Conservation (phyloP, 2,113 vertebrate species). For the Columba janthina region DNA sequence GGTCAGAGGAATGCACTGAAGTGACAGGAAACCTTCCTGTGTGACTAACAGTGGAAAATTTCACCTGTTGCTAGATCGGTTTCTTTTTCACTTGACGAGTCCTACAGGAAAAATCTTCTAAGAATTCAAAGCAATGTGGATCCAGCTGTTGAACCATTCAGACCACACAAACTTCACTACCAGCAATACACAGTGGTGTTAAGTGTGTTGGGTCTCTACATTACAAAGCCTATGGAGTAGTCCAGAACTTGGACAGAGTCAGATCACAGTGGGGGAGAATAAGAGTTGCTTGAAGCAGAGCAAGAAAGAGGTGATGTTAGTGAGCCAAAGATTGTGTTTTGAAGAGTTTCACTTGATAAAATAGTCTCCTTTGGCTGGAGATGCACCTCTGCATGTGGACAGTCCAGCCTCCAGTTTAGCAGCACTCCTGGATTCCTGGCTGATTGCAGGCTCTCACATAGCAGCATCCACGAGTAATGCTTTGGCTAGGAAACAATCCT, state of each 20-base stretch:
- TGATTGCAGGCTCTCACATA: background rate
- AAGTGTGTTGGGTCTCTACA: background rate
- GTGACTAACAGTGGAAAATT: background rate
- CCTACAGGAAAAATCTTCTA: background rate
- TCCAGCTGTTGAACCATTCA: background rate
- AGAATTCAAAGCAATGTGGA: background rate
- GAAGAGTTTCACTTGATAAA: background rate
- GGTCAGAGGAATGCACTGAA: background rate
- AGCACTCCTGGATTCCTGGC: background rate
- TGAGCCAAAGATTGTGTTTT: background rate
- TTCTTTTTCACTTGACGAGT: background rate
- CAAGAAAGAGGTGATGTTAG: background rate
- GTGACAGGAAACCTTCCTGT: background rate
- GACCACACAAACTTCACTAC: background rate
- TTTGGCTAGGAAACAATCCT: slow-evolving; percentile 14
- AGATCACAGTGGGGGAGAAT: background rate
- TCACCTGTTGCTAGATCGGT: background rate
- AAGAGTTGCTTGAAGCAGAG: background rate
- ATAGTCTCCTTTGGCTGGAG: background rate
- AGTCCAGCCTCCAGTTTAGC: background rate
- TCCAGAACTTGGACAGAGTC: background rate
- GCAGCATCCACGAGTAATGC: slow-evolving; percentile 42
- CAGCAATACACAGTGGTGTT: background rate
- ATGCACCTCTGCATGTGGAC: background rate
- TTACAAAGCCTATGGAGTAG: background rate